These are phyloP conservation scores for Xiphophorus couchianus DNA, from an alignment of 2,113 vertebrate species.

Conservation along the genomic window DNA sequence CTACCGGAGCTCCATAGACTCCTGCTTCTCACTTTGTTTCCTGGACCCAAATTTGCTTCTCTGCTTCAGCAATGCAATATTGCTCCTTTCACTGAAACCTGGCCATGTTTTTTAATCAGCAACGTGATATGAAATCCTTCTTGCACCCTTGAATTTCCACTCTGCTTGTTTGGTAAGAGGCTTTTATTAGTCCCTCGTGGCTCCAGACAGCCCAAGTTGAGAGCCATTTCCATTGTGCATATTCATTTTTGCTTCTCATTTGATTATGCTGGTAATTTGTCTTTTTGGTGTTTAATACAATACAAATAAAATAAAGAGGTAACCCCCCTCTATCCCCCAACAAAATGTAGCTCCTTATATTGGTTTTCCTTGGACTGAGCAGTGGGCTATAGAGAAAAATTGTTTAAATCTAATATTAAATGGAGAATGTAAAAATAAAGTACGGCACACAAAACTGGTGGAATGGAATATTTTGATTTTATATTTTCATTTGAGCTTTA, in stretches of 20 bases:
- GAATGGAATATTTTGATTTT: not conserved
- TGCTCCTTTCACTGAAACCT: conserved; percentile 41
- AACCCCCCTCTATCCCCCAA: too few relatives aligned
- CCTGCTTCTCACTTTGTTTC: conserved; percentile 35
- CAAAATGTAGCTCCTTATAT: not conserved
- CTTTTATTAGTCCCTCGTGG: conserved; percentile 24
- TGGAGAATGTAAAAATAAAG: not conserved
- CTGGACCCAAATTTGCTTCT: conserved; percentile 5
- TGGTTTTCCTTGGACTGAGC: not conserved
- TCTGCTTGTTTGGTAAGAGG: conserved; percentile 24
- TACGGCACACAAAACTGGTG: not conserved
- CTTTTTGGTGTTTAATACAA: conserved; percentile 1
- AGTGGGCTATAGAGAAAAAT: not conserved
- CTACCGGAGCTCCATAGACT: not conserved
- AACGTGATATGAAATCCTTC: conserved; percentile 16
- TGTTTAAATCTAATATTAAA: conserved; percentile 5
- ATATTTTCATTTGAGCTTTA: not conserved
- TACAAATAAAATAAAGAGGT: not conserved
- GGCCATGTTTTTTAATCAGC: conserved; percentile 14
- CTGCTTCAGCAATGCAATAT: not conserved
- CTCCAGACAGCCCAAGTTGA: conserved; percentile 1
- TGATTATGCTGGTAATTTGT: conserved; percentile 1
- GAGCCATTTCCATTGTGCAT: conserved; percentile 20
- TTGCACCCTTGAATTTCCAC: conserved; percentile 14
- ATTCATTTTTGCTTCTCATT: conserved; percentile 21